Base-by-base conservation (phyloP, 2,113 vertebrate genomes). In the Oryzias melastigma region DNA sequence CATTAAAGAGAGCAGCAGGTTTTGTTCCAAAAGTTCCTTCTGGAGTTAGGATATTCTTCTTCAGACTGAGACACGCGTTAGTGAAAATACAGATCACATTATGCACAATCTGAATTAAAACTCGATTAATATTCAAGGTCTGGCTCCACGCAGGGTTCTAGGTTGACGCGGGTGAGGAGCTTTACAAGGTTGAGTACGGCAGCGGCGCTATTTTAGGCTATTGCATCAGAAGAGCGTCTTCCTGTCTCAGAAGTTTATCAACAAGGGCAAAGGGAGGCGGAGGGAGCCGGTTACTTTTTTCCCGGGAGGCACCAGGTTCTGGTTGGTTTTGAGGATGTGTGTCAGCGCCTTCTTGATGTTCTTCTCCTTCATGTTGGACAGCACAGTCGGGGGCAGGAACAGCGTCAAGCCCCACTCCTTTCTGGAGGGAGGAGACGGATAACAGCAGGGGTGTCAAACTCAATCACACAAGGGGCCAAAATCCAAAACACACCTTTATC, bases 351-450 rank as follows among this genome's bases (percentile, higher is more conserved):
- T 98, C 91, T 95, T 98, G 90, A 98, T 95, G 91, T 97, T 98
- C 89, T 98, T 98, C 91, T 98, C 96, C 88, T 98, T 98, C 95
- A 98, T 98, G 93, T 94, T 98, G 91, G 96, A 93, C 88, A 97
- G 88, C 86, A 98, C 96, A 19, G 93, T 93, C 42, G 95, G 95
- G 64, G 96, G 95, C 82, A 98, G 93, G 88, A 98, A 98, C 75
- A 95, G 93, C 55, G 95, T 88, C 82, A 98, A 91, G 87, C 96
- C 96, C 96, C 95, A 98, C 91, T 98, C 96, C 89, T 98, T 98
- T 83, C 96, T 98, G 92, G 61, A 0, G 44, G 76, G 63, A 58
- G 62, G 48, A 71, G 57, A 78, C 45, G 62, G 48, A 70, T 47
- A 74, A 68, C 24, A 47, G 25, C 20, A 42, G 22, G 22, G 22